phyloP scores from a whole-genome alignment of 1,140 invertebrate species.

The Brachionus plicatilis region DNA sequence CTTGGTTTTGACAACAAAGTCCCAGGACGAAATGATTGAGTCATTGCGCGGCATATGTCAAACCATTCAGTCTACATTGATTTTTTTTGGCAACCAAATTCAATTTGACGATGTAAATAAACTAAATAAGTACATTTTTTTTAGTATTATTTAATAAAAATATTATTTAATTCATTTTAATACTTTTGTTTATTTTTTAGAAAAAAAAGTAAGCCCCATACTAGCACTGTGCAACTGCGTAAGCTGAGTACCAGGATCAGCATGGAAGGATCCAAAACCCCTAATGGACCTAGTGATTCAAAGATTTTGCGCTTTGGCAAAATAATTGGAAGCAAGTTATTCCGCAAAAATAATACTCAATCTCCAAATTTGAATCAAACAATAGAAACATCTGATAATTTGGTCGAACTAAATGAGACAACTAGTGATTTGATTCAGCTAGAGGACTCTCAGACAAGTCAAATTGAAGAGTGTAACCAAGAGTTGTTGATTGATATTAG shows the following conservation, averaged over 20 bases:
- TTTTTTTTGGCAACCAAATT: neutral
- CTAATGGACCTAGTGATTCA: neutral
- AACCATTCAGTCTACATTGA: conserved; percentile 7
- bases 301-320: neutral
- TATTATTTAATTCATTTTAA: too few species aligned
- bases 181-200: neutral
- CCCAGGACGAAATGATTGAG: conserved; percentile 6
- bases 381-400: neutral
- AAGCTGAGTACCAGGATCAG: neutral
- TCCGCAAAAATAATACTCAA: neutral
- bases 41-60: conserved; percentile 24
- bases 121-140: neutral
- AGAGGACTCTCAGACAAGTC: neutral
- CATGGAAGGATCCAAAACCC: neutral
- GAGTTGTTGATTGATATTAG: neutral
- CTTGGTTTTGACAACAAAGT: conserved; percentile 20
- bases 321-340: neutral
- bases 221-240: neutral
- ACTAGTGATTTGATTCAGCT: neutral
- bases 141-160: neutral
- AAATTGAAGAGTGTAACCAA: neutral
- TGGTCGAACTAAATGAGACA: neutral
- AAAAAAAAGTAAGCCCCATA: neutral
- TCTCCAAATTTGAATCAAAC: neutral
- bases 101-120: neutral